A percentile compares a stretch with the other conserved stretches of the same genome.
phyloP scores from a whole-genome alignment of 2,888 invertebrate genomes.

The Drosophila ustulata region DNA sequence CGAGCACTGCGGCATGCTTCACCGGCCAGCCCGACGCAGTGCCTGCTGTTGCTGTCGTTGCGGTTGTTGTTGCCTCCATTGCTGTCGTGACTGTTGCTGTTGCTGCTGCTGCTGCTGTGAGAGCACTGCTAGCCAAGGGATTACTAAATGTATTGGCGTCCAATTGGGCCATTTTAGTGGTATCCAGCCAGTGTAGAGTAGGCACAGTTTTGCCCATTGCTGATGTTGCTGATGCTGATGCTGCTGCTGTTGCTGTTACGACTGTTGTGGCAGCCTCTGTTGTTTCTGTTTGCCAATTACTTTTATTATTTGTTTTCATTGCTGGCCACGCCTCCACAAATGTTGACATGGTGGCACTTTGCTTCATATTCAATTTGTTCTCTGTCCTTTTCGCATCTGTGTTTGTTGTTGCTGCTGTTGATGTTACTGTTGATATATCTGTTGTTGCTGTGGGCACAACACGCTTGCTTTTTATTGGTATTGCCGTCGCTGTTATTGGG shows the following conservation, averaged over 20 bases:
- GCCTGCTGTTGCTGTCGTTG: conserved; percentile 15
- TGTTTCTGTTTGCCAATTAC: conserved; percentile 32
- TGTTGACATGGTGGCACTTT: conserved; percentile 6
- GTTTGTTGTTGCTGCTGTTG: conserved; percentile 1
- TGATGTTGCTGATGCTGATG: not conserved
- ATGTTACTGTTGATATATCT: conserved; percentile 1
- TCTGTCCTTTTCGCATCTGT: conserved; percentile 9
- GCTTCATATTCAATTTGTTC: conserved; percentile 24
- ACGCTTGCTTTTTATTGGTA: conserved; percentile 43
- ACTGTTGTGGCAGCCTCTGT: conserved; percentile 9
- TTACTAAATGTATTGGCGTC: conserved; percentile 7
- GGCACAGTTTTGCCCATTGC: conserved; percentile 36
- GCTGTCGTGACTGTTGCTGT: conserved; percentile 11
- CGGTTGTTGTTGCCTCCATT: conserved; percentile 1
- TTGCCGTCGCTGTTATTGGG: conserved; percentile 12
- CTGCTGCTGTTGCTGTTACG: conserved; percentile 5
- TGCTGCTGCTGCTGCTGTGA: conserved; percentile 12
- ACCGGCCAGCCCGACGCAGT: conserved; percentile 89
- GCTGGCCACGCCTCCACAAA: conserved; percentile 17
- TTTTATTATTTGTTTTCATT: conserved; percentile 37
- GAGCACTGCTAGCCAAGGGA: conserved; percentile 7
- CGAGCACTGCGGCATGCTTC: conserved; percentile 93
- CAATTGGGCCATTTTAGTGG: conserved; percentile 13
- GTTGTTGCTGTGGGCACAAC: conserved; percentile 24
- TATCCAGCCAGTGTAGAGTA: conserved; percentile 86